Evolutionary conservation across 2,113 vertebrate genomes (phyloP), one percentile per base, ranked within the genome.

Genomic region (Phaethornis superciliosus): DNA sequence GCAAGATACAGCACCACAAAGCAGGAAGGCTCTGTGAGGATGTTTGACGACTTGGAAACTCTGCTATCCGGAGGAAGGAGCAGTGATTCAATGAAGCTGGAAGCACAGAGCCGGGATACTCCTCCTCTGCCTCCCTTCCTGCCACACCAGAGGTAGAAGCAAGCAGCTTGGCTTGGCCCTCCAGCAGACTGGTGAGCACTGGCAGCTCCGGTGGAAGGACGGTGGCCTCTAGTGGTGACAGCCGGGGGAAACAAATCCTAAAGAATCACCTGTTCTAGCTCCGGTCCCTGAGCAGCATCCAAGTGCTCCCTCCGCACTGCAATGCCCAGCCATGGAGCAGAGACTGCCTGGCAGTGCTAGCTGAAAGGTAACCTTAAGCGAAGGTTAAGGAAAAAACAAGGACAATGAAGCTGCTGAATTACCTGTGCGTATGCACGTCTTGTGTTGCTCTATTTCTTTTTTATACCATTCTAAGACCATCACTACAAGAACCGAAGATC

Each of bases 301-400:
- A 59, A 4, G 26, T 4, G 14, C 19, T 65, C 46, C 82, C 54
- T 11, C 46, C 1, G 0, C 6, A 15, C 27, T 7, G 12, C 72
- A 11, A 4, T 0, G 32, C 3, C 55, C 1, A 0, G 2, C 1
- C 11, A 7, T 3, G 2, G 10, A 8, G 49, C n/a, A 49, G 8
- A 11, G 51, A n/a, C 7, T 3, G 22, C 6, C 52, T 8, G n/a
- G 10, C 2, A 1, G 14, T 1, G 24, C 16, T 9, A 2, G 4
- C 58, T 15, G 7, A 63, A 77, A 15, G 32, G 30, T 32, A 20
- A 56, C 16, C 55, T 56, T 56, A 70, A 87, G 84, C 2, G 1
- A 74, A 65, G 6, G 40, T 40, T 40, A 40, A 40, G 6, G 23
- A 52, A 59, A 56, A 6, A 60, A 30, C 37, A 68, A 85, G 24